Conservation (phyloP, 2,888 invertebrate genomes). For the Latrodectus elegans region DNA sequence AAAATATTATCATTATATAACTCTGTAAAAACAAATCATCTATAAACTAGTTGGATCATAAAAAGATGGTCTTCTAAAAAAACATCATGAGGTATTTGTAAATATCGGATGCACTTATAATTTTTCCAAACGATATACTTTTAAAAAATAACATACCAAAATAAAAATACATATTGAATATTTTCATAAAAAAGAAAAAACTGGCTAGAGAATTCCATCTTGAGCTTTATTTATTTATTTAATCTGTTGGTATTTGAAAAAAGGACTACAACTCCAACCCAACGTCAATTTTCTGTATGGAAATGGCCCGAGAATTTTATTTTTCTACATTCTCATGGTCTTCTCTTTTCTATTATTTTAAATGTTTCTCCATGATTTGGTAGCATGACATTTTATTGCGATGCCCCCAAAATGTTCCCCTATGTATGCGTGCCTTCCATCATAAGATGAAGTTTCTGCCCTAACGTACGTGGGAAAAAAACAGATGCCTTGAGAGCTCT, state of each 20-base stretch:
- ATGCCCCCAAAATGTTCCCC: slow-evolving; percentile 60
- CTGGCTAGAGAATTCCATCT: slow-evolving; percentile 31
- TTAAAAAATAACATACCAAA: too few relatives aligned
- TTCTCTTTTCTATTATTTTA: slow-evolving; percentile 65
- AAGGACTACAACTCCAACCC: slow-evolving; percentile 49
- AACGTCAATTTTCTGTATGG: slow-evolving; percentile 65
- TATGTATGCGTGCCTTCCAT: slow-evolving; percentile 65
- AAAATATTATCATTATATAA: too few relatives aligned
- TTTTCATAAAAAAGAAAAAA: too few relatives aligned
- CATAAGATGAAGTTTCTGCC: slow-evolving; percentile 64
- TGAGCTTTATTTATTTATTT: slow-evolving; percentile 60
- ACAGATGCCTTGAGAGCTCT: slow-evolving; percentile 66
- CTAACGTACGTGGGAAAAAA: slow-evolving; percentile 65
- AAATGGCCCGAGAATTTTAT: slow-evolving; percentile 43
- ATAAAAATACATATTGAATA: too few relatives aligned
- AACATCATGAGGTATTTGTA: too few relatives aligned
- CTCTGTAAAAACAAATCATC: too few relatives aligned
- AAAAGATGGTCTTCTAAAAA: too few relatives aligned
- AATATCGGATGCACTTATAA: too few relatives aligned
- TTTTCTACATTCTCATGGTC: background rate
- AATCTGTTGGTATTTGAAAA: slow-evolving; percentile 33
- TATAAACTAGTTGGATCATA: too few relatives aligned
- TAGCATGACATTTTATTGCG: slow-evolving; percentile 68
- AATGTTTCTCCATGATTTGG: slow-evolving; percentile 68
- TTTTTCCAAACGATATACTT: too few relatives aligned